A percentile compares a stretch with the other conserved stretches of the same genome.
Conservation (phyloP, 2,888 invertebrate genomes). For the Lasioglossum figueresi region DNA sequence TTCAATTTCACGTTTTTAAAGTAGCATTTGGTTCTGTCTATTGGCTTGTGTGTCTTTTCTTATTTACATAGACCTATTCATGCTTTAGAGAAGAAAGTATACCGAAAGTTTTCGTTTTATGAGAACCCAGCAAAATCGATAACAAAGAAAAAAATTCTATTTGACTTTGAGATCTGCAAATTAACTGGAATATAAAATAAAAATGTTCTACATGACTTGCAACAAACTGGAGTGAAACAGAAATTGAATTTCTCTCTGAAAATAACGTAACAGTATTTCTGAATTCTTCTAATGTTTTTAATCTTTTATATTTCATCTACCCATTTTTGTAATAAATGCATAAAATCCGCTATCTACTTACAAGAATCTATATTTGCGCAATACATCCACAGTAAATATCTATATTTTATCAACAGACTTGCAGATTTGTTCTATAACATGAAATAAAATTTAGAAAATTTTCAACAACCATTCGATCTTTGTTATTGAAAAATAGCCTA, state of each 20-base stretch:
- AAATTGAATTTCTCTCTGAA: too few relatives aligned
- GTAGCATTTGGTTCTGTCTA: slow-evolving; percentile 1
- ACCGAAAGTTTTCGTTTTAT: background rate
- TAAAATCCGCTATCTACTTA: background rate
- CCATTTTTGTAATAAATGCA: too few relatives aligned
- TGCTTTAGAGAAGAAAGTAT: background rate
- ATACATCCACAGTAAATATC: background rate
- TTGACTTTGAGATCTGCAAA: background rate
- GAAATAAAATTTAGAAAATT: background rate
- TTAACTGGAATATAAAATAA: background rate
- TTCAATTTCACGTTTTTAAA: background rate
- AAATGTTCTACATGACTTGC: too few relatives aligned
- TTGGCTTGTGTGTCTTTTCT: background rate
- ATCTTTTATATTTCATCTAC: too few relatives aligned
- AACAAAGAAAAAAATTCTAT: background rate
- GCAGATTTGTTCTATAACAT: background rate
- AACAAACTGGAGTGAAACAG: too few relatives aligned
- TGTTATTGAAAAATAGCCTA: background rate
- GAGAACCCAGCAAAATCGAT: background rate
- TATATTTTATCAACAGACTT: background rate
- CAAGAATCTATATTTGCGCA: background rate
- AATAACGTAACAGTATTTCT: too few relatives aligned
- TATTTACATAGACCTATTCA: background rate
- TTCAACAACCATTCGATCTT: background rate
- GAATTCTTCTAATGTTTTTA: too few relatives aligned